These are phyloP conservation scores for Sclerurus mexicanus DNA, from an alignment of 2,113 vertebrate species.

Conservation along the genomic window DNA sequence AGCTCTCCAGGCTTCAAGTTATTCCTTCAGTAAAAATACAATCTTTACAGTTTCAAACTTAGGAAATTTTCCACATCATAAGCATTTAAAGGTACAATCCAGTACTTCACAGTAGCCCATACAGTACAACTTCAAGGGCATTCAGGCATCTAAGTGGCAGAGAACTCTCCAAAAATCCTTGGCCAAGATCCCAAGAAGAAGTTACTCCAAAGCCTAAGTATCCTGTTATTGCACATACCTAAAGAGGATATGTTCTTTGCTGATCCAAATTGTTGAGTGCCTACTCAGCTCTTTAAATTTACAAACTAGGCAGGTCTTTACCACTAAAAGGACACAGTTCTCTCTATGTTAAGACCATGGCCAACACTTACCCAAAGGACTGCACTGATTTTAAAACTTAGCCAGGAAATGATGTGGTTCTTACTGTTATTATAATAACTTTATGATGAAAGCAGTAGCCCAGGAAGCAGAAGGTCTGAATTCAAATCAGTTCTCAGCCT, in stretches of 20 bases:
- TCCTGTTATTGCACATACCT: slow-evolving; percentile 20
- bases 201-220: slow-evolving; percentile 12
- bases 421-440: neutral
- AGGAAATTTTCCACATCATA: neutral
- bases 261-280: neutral
- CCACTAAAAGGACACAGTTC: neutral
- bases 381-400: neutral
- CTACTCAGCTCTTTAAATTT: neutral
- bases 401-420: neutral
- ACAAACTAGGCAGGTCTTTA: neutral
- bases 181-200: slow-evolving; percentile 3
- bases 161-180: slow-evolving; percentile 2
- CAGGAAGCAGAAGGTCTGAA: neutral
- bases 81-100: neutral
- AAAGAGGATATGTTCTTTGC: neutral
- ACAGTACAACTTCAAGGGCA: neutral
- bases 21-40: neutral
- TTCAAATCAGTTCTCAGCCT: neutral
- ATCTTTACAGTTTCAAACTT: neutral
- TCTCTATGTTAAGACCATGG: neutral
- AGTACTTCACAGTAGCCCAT: neutral
- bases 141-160: neutral
- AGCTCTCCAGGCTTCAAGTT: neutral
- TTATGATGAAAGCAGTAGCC: neutral
- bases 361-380: neutral